Evolutionary conservation across 2,797 vertebrate species (phyloP), one percentile per base, ranked within the genome.

Genomic region (Steatocranus sp.): DNA sequence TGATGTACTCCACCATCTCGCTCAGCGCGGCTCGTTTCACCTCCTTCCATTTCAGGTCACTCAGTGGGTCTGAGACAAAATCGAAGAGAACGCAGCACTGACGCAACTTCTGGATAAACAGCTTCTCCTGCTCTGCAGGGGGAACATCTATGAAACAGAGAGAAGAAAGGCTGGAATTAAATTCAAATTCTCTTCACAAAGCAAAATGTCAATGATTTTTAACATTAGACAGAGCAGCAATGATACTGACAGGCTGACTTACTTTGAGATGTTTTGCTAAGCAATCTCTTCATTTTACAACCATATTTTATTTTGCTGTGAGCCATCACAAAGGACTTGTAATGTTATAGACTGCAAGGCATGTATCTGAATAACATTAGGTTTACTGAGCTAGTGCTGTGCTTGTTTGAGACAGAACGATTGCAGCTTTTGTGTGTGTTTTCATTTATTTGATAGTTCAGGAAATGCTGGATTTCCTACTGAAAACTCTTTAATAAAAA

Each of bases 1-100:
- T 99, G 96, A 99, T 98, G 82, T 98, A 99, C 88, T 99, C 98
- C 92, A 99, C 98, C 98, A 99, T 99, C 94, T 99, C 98, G 94
- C 98, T 99, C 77, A 99, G 94, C 11, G 98, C 98, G 7, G 98
- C 98, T 87, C 98, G 95, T 82, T 99, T 99, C 89, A 99, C 98
- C 94, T 99, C 98, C 95, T 99, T 99, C 98, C 98, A 99, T 97
- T 99, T 99, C 14, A 99, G 96, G 95, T 99, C 98, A 82, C 98
- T 99, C 88, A 99, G 96, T 18, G 98, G 98, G 94, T 99, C 98
- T 1, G 98, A 98, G 87, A 99, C 96, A 61, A 99, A 99, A 95
- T 99, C 98, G 82, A 99, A 99, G 88, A 99, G 98, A 85, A 99
- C 98, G 81, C 98, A 99, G 94, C 98, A 99, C 92, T 99, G 98